Evolutionary conservation across 92 coral and sea anemone species (phyloP), one percentile per base, ranked within the genome.

Genomic region (Phenganax marumi): DNA sequence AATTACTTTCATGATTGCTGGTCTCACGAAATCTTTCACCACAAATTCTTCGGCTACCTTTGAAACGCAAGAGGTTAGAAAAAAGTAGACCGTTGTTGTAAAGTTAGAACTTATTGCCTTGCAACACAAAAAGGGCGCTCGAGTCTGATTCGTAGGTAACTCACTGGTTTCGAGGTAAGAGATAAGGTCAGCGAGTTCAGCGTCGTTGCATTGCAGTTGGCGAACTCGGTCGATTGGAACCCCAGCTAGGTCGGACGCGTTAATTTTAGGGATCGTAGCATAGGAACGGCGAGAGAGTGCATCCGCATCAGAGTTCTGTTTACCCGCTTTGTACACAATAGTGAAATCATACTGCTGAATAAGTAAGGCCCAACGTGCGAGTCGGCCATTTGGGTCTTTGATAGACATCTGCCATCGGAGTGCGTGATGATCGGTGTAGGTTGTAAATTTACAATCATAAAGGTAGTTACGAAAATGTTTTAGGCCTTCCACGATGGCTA

Each of bases 311-410:
- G 84, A 62, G 74, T 79, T 79, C 19, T 9, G 52, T 48, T 62
- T 80, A 12, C 84, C 84, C 8, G 84, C 75, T 46, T 80, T 80
- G 54, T 80, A 58, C n/a, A 62, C 84, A 18, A 80, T 80, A 12
- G 84, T n/a, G 65, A 80, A 80, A 22, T 80, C 84, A 23, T 80
- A 80, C 48, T 80, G 84, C 50, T 81, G 84, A 8, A 81, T 47
- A 48, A 66, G 70, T 17, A 77, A 26, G 3, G 82, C 70, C 82
- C 82, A 77, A 22, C 82, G 72, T 13, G 82, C 82, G 0, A 77
- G 82, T 10, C 82, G 82, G 60, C 82, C 82, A 51, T 77, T 77
- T 26, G 76, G 84, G 21, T 81, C 84, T 22, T 81, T 81, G 26
- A 81, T 65, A n/a, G 46, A 49, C 84, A 81, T 68, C 12, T 66